phyloP scores from a whole-genome alignment of 37 sponge, comb jelly and placozoan species.

The Ephydatia muelleri region DNA sequence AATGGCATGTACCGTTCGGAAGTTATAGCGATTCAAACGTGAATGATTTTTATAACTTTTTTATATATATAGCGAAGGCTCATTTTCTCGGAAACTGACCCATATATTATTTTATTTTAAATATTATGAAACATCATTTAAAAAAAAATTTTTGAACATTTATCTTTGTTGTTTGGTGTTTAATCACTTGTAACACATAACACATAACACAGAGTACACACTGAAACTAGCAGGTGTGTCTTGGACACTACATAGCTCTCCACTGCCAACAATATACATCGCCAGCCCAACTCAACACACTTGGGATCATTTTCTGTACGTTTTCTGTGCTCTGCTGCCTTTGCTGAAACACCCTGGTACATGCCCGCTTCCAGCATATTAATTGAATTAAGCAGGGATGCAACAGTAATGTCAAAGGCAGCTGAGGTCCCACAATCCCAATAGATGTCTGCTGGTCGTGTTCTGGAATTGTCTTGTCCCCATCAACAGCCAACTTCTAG shows the following conservation, averaged over 20 bases:
- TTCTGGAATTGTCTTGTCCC: background rate
- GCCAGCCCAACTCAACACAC: background rate
- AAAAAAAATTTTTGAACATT: too few relatives aligned
- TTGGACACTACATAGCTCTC: background rate
- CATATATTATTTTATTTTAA: too few relatives aligned
- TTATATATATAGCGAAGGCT: too few relatives aligned
- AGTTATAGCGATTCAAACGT: too few relatives aligned
- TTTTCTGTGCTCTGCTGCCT: background rate
- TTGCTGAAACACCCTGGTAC: slow-evolving; percentile 1
- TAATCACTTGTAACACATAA: too few relatives aligned
- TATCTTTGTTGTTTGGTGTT: too few relatives aligned
- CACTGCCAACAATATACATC: background rate
- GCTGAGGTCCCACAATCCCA: background rate
- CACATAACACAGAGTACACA: too few relatives aligned
- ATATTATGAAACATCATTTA: too few relatives aligned
- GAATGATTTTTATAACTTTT: too few relatives aligned
- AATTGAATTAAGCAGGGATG: background rate
- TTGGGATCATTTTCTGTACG: background rate
- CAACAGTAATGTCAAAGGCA: background rate
- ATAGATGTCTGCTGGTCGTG: background rate
- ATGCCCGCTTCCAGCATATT: background rate
- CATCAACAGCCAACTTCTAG: background rate
- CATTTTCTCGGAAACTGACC: too few relatives aligned
- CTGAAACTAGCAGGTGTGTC: too few relatives aligned
- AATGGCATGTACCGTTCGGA: too few relatives aligned